A percentile compares a stretch with the other conserved stretches of the same genome.
phyloP scores from a whole-genome alignment of 2,113 vertebrate species.

The Plotosus lineatus region DNA sequence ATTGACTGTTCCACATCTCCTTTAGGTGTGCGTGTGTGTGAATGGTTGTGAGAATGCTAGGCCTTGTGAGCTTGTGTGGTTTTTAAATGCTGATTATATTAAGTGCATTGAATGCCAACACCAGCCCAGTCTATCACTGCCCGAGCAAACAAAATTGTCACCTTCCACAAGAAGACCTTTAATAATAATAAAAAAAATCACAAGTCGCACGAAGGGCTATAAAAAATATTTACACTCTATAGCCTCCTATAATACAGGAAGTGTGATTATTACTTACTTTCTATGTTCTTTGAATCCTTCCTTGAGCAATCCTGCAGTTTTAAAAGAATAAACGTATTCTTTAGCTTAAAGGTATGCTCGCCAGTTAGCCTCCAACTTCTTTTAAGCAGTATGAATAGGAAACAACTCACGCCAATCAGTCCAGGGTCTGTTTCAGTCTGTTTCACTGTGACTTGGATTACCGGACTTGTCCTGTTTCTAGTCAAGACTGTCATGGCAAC shows the following conservation, averaged over 20 bases:
- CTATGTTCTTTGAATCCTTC: conserved; percentile 64
- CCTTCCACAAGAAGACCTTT: neutral
- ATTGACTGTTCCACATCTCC: no score
- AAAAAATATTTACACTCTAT: conserved; percentile 2
- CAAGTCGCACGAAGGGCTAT: neutral
- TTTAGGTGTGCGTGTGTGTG: no score
- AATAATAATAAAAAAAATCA: neutral
- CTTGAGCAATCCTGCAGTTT: conserved; percentile 69
- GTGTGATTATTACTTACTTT: conserved; percentile 61
- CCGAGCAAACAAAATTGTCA: neutral
- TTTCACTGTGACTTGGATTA: conserved; percentile 77
- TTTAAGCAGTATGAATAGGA: neutral
- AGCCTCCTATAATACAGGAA: conserved; percentile 25
- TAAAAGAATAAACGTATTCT: neutral
- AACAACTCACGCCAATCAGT: conserved; percentile 70
- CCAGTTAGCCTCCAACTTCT: neutral
- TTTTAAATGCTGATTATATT: neutral
- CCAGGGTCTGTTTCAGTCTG: conserved; percentile 76
- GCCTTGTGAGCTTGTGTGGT: no score
- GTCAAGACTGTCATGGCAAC: conserved; percentile 75
- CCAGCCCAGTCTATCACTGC: neutral
- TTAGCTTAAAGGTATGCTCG: neutral
- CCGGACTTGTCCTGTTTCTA: conserved; percentile 70
- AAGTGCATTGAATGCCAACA: neutral
- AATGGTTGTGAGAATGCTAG: no score